phyloP scores from a whole-genome alignment of 1,140 invertebrate species.

The Heliothis virescens region DNA sequence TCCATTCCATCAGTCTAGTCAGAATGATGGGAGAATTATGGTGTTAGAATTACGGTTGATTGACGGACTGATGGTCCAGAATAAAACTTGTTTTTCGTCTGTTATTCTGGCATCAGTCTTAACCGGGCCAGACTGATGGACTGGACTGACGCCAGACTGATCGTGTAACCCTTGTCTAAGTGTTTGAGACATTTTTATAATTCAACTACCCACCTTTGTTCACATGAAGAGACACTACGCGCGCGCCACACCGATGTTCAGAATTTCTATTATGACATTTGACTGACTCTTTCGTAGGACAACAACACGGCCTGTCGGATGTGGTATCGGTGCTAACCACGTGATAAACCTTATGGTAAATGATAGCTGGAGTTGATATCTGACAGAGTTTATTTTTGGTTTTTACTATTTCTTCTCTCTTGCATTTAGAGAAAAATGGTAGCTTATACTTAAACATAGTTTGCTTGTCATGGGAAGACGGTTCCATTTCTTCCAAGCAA shows the following conservation, averaged over 20 bases:
- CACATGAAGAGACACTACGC: constrained; percentile 56
- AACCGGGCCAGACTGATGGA: no score
- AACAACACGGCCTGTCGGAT: constrained; percentile 63
- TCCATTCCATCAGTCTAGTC: no score
- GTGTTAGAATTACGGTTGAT: no score
- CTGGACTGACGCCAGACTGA: no score
- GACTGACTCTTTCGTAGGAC: constrained; percentile 19
- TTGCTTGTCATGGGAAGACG: background rate
- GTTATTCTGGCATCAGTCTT: no score
- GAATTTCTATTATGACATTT: background rate
- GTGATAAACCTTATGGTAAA: background rate
- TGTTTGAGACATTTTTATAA: background rate
- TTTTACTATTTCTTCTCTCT: background rate
- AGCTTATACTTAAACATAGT: background rate
- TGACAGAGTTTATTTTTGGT: background rate
- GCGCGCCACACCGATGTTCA: constrained; percentile 27
- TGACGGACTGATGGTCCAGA: no score
- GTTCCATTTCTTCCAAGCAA: constrained; percentile 4
- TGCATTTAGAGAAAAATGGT: background rate
- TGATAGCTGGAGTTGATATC: constrained; percentile 9
- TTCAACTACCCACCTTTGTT: constrained; percentile 44
- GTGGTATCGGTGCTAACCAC: constrained; percentile 60
- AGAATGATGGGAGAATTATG: no score
- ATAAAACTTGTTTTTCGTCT: no score
- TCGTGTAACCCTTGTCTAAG: no score